Evolutionary conservation across 2,797 vertebrate species (phyloP).

Genomic region (Megalops cyprinoides): DNA sequence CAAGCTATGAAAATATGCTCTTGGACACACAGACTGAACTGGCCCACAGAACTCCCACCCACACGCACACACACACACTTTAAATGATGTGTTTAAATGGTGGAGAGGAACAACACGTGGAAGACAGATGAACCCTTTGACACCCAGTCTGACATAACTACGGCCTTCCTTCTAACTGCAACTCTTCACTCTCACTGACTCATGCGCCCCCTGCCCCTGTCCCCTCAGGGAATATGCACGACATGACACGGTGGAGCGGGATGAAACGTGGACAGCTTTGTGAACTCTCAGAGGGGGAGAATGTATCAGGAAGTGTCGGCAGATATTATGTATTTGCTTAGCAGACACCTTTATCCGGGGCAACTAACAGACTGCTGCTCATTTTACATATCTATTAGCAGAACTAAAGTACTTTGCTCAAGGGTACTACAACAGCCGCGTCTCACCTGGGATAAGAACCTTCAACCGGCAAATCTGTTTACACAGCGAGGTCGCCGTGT

Average conservation of each 20-base stretch:
- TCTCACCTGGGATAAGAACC: not conserved
- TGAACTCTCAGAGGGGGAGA: not conserved
- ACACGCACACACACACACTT: not conserved
- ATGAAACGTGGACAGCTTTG: not conserved
- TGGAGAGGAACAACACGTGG: not conserved
- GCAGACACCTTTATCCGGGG: not conserved
- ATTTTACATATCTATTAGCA: not conserved
- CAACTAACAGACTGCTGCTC: not conserved
- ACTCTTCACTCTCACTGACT: not conserved
- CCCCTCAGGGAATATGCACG: not conserved
- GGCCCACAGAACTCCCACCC: not conserved
- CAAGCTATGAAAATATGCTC: too few relatives aligned
- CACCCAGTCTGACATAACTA: not conserved
- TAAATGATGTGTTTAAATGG: not conserved
- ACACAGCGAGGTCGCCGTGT: not conserved
- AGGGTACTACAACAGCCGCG: not conserved
- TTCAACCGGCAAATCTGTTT: not conserved
- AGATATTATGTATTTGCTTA: conserved; percentile 5
- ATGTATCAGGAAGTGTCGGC: not conserved
- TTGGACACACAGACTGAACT: too few relatives aligned
- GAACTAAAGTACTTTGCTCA: not conserved
- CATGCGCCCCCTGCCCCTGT: not conserved
- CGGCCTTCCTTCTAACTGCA: not conserved
- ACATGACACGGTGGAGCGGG: not conserved
- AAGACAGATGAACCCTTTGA: not conserved